phyloP scores from a whole-genome alignment of 1,140 invertebrate genomes.

The Pemphigus obesinymphae region DNA sequence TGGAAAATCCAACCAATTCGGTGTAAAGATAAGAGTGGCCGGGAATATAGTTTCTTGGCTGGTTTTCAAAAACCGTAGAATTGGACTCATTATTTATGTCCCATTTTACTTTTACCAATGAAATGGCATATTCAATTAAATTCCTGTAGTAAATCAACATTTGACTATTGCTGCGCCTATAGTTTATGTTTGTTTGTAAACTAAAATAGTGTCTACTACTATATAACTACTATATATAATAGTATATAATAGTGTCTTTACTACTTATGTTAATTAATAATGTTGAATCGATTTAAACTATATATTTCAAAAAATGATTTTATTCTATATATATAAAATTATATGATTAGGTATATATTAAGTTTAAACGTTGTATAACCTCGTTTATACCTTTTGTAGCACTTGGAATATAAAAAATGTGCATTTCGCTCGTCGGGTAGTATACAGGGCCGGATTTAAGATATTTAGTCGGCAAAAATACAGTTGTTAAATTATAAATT shows the following conservation, averaged over 20 bases:
- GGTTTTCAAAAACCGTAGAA: conserved; percentile 3
- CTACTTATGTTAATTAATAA: neutral
- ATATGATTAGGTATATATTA: too few relatives aligned
- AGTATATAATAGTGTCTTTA: too few relatives aligned
- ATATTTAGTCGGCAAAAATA: too few relatives aligned
- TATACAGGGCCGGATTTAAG: too few relatives aligned
- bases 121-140: neutral
- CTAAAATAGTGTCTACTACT: neutral
- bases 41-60: neutral
- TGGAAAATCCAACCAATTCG: neutral
- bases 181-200: neutral
- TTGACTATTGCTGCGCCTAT: neutral
- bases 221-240: too few relatives aligned
- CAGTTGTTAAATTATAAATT: too few relatives aligned
- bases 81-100: conserved; percentile 7
- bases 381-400: too few relatives aligned
- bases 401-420: too few relatives aligned
- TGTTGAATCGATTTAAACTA: neutral
- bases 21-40: neutral
- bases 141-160: neutral
- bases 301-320: neutral
- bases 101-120: neutral
- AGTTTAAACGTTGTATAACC: too few relatives aligned
- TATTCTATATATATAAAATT: too few relatives aligned
- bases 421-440: too few relatives aligned